These are phyloP conservation scores for Zeuzera pyrina DNA, from an alignment of 2,888 invertebrate species.

Conservation along the genomic window DNA sequence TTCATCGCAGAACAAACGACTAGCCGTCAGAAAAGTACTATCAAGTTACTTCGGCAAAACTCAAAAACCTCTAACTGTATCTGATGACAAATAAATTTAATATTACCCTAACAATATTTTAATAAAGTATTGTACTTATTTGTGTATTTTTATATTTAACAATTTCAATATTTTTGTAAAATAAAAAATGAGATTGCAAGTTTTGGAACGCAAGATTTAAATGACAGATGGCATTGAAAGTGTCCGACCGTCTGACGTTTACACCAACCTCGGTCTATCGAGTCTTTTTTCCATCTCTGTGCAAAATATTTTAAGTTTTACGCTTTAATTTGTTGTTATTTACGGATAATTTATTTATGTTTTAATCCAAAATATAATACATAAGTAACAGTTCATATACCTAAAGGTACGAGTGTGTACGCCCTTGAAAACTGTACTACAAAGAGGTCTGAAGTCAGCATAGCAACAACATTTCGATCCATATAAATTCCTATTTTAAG, in stretches of 20 bases:
- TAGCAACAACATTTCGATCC: slow-evolving; percentile 62
- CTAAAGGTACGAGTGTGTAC: slow-evolving; percentile 36
- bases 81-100: slow-evolving; percentile 35
- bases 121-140: too few species aligned
- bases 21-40: slow-evolving; percentile 53
- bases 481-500: slow-evolving; percentile 37
- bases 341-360: slow-evolving; percentile 7
- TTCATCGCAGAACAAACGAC: slow-evolving; percentile 45
- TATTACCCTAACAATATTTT: slow-evolving; percentile 4
- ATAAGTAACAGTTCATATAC: slow-evolving; percentile 22
- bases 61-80: slow-evolving; percentile 29
- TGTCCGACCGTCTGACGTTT: too few species aligned
- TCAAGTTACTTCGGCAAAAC: slow-evolving; percentile 60
- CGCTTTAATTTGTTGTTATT: slow-evolving; percentile 22
- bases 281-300: slow-evolving; percentile 35
- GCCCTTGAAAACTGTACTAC: slow-evolving; percentile 64
- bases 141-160: too few species aligned
- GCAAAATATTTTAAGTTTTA: slow-evolving; percentile 26
- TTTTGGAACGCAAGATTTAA: too few species aligned
- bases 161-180: too few species aligned
- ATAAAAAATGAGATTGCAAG: too few species aligned
- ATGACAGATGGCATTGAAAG: too few species aligned
- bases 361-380: slow-evolving; percentile 12
- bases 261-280: too few species aligned
- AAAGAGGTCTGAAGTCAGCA: slow-evolving; percentile 61